Evolutionary conservation across 2,888 invertebrate species (phyloP).

Genomic region (Drosophila parthenogenetica): DNA sequence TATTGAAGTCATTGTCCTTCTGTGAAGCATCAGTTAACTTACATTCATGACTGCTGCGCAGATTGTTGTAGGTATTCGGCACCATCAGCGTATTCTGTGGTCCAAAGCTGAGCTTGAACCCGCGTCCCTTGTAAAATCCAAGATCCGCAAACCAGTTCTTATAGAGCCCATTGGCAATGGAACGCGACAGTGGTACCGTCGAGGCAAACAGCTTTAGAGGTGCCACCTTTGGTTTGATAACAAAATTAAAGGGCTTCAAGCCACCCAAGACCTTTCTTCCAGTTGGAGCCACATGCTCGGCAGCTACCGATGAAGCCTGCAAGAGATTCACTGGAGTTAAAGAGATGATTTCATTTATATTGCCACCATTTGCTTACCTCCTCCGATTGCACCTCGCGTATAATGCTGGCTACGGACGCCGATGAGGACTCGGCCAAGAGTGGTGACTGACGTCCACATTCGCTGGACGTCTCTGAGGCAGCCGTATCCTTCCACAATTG

Average conservation of each 20-base stretch:
- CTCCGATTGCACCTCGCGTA: slow-evolving; percentile 60
- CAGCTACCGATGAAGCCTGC: slow-evolving; percentile 61
- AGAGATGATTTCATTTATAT: not conserved
- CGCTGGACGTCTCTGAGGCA: slow-evolving; percentile 76
- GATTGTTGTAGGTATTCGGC: slow-evolving; percentile 84
- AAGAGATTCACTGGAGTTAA: not conserved
- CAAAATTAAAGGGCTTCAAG: slow-evolving; percentile 59
- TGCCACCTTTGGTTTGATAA: slow-evolving; percentile 85
- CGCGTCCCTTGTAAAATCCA: slow-evolving; percentile 87
- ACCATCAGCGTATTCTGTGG: slow-evolving; percentile 87
- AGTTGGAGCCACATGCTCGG: slow-evolving; percentile 28
- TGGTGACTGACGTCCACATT: slow-evolving; percentile 63
- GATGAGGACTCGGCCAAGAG: slow-evolving; percentile 65
- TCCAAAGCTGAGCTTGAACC: slow-evolving; percentile 91
- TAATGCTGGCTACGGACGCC: slow-evolving; percentile 63
- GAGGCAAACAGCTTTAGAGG: slow-evolving; percentile 84
- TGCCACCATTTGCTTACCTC: slow-evolving; percentile 47
- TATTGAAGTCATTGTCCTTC: not conserved
- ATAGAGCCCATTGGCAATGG: slow-evolving; percentile 69
- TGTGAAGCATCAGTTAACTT: not conserved
- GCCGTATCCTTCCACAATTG: slow-evolving; percentile 72
- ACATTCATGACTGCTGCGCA: slow-evolving; percentile 51
- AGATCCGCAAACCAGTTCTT: slow-evolving; percentile 86
- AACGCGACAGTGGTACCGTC: slow-evolving; percentile 83
- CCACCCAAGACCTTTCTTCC: slow-evolving; percentile 10